Conservation (phyloP, 2,113 vertebrate genomes). For the Scopus umbretta region DNA sequence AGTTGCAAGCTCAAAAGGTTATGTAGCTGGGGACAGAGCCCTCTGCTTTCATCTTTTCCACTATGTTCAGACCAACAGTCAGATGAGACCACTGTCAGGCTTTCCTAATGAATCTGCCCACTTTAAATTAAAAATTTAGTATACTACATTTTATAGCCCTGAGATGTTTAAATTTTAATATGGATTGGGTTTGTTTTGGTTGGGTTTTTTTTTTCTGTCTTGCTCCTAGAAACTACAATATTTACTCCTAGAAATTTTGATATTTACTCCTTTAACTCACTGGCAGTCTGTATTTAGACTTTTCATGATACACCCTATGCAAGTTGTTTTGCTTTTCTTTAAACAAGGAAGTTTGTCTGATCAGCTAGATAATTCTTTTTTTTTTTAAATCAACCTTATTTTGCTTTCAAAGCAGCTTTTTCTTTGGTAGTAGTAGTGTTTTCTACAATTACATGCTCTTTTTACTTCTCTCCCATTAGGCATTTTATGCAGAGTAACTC, state of each 20-base stretch:
- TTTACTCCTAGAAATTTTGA: constrained; percentile 23
- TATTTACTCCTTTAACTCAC: constrained; percentile 1
- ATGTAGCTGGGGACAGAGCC: background rate
- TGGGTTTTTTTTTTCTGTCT: background rate
- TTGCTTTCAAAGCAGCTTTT: background rate
- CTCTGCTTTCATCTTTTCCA: background rate
- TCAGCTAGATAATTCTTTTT: background rate
- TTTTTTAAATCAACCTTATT: background rate
- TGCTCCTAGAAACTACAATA: background rate
- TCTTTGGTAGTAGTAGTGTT: background rate
- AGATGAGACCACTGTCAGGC: background rate
- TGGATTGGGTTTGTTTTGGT: background rate
- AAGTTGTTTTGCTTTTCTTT: background rate
- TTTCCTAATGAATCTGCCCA: constrained; percentile 1
- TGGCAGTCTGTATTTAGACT: background rate
- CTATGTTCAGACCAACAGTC: background rate
- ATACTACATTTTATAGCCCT: background rate
- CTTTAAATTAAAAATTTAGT: constrained; percentile 54
- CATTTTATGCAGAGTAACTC: background rate
- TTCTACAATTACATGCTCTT: background rate
- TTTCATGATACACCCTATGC: background rate
- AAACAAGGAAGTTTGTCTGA: background rate
- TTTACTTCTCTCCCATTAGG: background rate
- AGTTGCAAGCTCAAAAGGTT: background rate
- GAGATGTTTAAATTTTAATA: constrained; percentile 52